Evolutionary conservation across 2,888 invertebrate species (phyloP), one percentile per base, ranked within the genome.

Genomic region (Ochlodes sylvanus): DNA sequence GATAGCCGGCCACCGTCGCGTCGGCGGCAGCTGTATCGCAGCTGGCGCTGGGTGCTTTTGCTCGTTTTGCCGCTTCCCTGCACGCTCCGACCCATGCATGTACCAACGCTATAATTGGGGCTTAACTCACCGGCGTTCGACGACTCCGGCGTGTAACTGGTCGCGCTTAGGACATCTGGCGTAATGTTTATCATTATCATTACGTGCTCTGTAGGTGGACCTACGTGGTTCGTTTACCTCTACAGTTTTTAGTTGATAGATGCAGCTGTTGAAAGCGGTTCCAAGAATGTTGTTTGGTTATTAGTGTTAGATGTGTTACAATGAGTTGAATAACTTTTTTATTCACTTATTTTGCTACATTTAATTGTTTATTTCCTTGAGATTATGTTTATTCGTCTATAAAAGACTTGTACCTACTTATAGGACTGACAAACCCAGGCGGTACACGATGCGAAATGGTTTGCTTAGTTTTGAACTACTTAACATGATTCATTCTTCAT

Each of bases 11-110:
- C 69, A 71, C 74, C 72, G 72, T 75, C 64, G 67, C 47, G 3
- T 70, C 66, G 69, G 72, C 77, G 81, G 86, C 92, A 92, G 91
- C 90, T 91, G 92, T 88, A 83, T 71, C 85, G 87, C 91, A 92
- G 90, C 91, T 91, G 91, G 84, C 85, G 78, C 57, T 50, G 15
- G 76, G 75, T 80, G 83, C 88, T 86, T 84, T 89, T 90, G 83
- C 84, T 90, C 89, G 85, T 90, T 91, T 90, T 91, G 84, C 84
- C 79, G 74, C 58, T 58, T 42, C 38, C 17, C 19, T 10, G 44
- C 55, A 55, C 55, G 42, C 55, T 44, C 42, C 73, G 77, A 77
- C 79, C 78, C 76, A 75, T 76, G 75, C 78, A 72, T 77, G 72
- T 69, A 73, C 72, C 57, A 64, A 70, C 71, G 57, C 76, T 66